phyloP scores from a whole-genome alignment of 2,797 vertebrate genomes.

The Coreius guichenoti region DNA sequence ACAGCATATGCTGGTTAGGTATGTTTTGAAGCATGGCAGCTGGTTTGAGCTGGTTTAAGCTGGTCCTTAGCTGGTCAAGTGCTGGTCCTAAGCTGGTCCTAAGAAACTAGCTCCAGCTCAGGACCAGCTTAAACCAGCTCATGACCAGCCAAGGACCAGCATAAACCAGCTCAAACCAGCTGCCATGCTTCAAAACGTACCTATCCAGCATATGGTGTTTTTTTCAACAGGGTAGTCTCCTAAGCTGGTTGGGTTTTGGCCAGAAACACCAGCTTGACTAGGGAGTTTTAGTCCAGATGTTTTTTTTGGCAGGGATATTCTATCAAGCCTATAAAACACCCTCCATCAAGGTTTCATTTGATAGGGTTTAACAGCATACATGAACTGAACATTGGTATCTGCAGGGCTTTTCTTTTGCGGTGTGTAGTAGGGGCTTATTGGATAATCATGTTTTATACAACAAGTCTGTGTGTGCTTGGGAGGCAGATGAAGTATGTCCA shows the following conservation, averaged over 20 bases:
- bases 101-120: too few species aligned
- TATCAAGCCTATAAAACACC: not conserved
- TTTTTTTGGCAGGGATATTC: not conserved
- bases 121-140: too few species aligned
- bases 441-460: constrained; percentile 3
- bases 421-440: not conserved
- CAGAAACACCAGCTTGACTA: not conserved
- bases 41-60: too few species aligned
- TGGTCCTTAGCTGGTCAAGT: too few species aligned
- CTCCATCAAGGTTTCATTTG: not conserved
- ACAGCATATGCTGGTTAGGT: too few species aligned
- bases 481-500: not conserved
- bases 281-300: not conserved
- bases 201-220: too few species aligned
- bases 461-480: not conserved
- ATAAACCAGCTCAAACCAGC: too few species aligned
- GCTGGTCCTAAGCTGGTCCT: too few species aligned
- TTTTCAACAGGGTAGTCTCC: not conserved
- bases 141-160: too few species aligned
- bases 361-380: constrained; percentile 17
- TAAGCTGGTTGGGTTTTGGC: not conserved
- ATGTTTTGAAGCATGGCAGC: too few species aligned
- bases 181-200: too few species aligned
- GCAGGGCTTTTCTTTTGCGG: not conserved
- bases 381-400: constrained; percentile 26